Base-by-base conservation (phyloP, 2,797 vertebrate genomes). In the Argya squamiceps region DNA sequence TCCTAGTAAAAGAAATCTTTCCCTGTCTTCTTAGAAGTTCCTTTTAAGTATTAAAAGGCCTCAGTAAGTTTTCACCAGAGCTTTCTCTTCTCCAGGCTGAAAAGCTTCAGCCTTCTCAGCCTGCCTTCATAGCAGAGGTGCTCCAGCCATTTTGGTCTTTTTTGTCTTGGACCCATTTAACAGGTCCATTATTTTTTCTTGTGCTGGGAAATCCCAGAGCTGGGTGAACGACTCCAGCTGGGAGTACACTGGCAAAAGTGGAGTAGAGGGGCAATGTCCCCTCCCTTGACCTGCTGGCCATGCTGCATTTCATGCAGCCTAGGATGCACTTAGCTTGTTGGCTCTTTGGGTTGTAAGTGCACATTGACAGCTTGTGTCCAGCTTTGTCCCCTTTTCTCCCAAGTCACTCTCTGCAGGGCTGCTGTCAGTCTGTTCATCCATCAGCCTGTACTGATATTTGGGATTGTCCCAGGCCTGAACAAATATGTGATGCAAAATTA, bases 161-260 rank as follows among this genome's bases (percentile, higher is more conserved):
- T 81, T 63, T 73, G 17, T 46, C 21, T 47, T 47, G 23, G 55
- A 52, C 10, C 9, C 6, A 8, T 34, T 56, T 82, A 56, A 67
- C 8, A 68, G 5, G 18, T n/a, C 7, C 2, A 7, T 32, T 67
- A 14, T 14, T 73, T 24, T 52, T 29, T 37, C 18, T 55, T 79
- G 29, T n/a, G 10, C 21, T 44, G 22, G 32, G 23, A 12, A 16
- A 37, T 11, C 6, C 11, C 34, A 62, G 21, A 37, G 6, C 10
- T 43, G 21, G n/a, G 60, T 11, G 2, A 56, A 43, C 7, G 53
- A 55, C 26, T 69, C 11, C 13, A 43, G 17, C 11, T 27, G 23
- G 10, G 11, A 84, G 8, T 22, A 49, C 29, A 24, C 22, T 37
- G 2, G 8, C 1, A 1, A 26, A 44, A 44, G 15, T 0, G 0